phyloP scores from a whole-genome alignment of 1,140 invertebrate genomes.

The Drosophila lacteicornis region DNA sequence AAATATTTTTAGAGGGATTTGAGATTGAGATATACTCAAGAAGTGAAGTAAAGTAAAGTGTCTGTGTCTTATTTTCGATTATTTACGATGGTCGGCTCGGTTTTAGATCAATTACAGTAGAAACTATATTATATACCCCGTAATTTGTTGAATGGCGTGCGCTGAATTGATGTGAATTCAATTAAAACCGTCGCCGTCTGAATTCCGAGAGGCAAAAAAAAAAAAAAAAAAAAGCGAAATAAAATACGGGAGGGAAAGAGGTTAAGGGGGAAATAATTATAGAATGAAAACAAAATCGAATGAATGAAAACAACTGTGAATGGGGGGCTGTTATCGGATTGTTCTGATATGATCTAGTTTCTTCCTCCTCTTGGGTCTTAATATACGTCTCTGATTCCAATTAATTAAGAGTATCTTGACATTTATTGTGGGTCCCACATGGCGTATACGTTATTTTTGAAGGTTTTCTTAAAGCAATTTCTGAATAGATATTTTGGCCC shows the following conservation, averaged over 20 bases:
- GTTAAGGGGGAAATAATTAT: slow-evolving; percentile 16
- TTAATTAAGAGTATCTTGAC: neutral
- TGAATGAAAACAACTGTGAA: slow-evolving; percentile 31
- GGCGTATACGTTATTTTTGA: slow-evolving; percentile 54
- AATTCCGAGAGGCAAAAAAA: too few relatives aligned
- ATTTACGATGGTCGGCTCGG: neutral
- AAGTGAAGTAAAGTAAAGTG: too few relatives aligned
- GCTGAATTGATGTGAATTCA: slow-evolving; percentile 71
- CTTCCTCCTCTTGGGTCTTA: neutral
- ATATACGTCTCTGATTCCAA: too few relatives aligned
- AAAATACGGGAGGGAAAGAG: neutral
- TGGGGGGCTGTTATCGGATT: slow-evolving; percentile 24
- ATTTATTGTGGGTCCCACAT: neutral
- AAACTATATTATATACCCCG: neutral
- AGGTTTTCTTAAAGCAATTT: neutral
- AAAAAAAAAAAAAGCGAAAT: neutral
- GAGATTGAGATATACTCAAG: too few relatives aligned
- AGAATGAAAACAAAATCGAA: slow-evolving; percentile 36
- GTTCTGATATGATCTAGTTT: slow-evolving; percentile 37
- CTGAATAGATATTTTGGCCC: neutral
- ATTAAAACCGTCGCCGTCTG: slow-evolving; percentile 46
- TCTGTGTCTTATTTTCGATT: too few relatives aligned
- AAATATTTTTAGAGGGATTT: neutral
- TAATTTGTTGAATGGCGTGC: slow-evolving; percentile 37
- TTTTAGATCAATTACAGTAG: slow-evolving; percentile 4